Base-by-base conservation (phyloP, 2,888 invertebrate genomes). In the Drosophila austrosaltans region DNA sequence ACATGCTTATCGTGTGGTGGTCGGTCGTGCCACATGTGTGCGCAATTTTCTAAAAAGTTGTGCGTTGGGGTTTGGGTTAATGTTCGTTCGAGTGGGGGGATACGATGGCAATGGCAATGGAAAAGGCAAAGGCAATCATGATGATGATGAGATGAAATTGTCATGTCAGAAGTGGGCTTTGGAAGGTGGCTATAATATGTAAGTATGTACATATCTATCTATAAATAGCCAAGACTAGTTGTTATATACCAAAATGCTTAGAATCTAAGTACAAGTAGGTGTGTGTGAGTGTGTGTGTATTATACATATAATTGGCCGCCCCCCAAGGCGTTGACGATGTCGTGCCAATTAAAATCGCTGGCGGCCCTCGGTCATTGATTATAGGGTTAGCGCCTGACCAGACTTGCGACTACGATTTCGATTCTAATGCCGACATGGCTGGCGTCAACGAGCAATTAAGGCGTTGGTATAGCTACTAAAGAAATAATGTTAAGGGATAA, bases 331-430 rank as follows among this genome's bases (percentile, higher is more conserved):
- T 82, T 80, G 86, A 72, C 75, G 75, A 72, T 72, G 64, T 88
- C 83, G 89, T 83, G 83, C 82, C 89, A 88, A 83, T 83, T 83
- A 83, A 83, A 76, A 77, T 75, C 36, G 61, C 66, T 61, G 40
- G 28, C 16, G 77, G 70, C 56, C 59, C 40, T 25, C 48, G 54
- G 62, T 66, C 64, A 69, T 66, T 88, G 83, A 88, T 83, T 83
- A 83, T 87, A 76, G 87, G 48, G 70, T 78, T 65, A 69, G 79
- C 69, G 62, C 63, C 77, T 66, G 42, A 71, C 59, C 57, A 57
- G 64, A 32, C 48, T 48, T 48, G 48, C 22, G 61, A 62, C 72
- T 61, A 57, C 64, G 57, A 32, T 53, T 56, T 40, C 40, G 69
- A 61, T 72, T 72, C 72, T 72, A 72, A 72, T 72, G 72, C 70